Conservation (phyloP, 2,113 vertebrate species). For the Argyrosomus japonicus region DNA sequence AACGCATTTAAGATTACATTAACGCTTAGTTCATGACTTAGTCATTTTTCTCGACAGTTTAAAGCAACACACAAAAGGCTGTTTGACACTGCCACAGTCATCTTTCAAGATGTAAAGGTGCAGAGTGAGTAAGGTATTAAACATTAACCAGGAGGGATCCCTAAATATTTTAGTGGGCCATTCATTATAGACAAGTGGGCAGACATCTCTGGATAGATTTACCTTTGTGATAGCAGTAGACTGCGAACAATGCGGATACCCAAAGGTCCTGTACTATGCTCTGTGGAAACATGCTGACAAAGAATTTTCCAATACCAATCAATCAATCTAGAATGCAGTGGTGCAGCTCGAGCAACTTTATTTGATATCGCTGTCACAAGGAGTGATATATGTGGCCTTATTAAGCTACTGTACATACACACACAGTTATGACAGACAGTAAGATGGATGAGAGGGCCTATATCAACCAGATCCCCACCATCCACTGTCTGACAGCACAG, state of each 20-base stretch:
- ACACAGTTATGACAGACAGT: constrained; percentile 11
- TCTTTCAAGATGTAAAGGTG: constrained; percentile 41
- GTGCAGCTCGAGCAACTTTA: constrained; percentile 29
- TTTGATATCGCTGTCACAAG: constrained; percentile 45
- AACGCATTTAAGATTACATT: background rate
- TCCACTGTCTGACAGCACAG: constrained; percentile 21
- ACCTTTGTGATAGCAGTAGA: constrained; percentile 47
- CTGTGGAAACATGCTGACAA: constrained; percentile 30
- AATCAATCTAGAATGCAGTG: constrained; percentile 29
- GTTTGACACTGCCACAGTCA: constrained; percentile 18
- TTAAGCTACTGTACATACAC: constrained; percentile 24
- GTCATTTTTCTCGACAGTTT: constrained; percentile 31
- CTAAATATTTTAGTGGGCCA: constrained; percentile 77
- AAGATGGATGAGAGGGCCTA: constrained; percentile 16
- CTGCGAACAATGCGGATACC: constrained; percentile 21
- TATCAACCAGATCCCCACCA: constrained; percentile 25
- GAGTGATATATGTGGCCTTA: constrained; percentile 27
- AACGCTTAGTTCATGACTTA: constrained; percentile 10
- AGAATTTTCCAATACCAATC: constrained; percentile 19
- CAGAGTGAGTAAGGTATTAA: constrained; percentile 59
- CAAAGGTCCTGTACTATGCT: background rate
- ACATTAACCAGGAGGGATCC: constrained; percentile 64
- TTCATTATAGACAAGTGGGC: constrained; percentile 67
- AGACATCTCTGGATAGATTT: constrained; percentile 54
- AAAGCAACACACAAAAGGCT: constrained; percentile 26